Conservation (phyloP, 2,797 vertebrate species). For the Mastacembelus armatus region DNA sequence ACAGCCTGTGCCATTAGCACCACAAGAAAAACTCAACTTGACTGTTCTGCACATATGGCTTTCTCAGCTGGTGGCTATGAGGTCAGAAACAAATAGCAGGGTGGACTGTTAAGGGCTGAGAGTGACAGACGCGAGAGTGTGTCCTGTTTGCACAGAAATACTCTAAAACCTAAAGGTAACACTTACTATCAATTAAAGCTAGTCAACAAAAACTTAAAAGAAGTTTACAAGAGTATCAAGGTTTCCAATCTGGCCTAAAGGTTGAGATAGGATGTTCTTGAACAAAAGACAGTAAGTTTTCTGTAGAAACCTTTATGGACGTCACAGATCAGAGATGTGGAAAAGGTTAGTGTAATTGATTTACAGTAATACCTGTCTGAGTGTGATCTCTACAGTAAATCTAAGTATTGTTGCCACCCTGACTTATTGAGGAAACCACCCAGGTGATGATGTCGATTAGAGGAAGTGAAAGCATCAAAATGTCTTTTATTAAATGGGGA, state of each 20-base stretch:
- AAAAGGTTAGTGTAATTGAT: not conserved
- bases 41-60: slow-evolving; percentile 36
- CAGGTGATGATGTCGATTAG: not conserved
- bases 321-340: not conserved
- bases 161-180: not conserved
- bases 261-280: not conserved
- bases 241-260: not conserved
- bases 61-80: slow-evolving; percentile 33
- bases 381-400: slow-evolving; percentile 9
- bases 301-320: not conserved
- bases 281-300: not conserved
- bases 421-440: slow-evolving; percentile 7
- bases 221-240: too few relatives aligned
- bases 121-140: not conserved
- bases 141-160: not conserved
- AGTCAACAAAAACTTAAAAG: not conserved
- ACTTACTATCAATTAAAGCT: not conserved
- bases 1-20: slow-evolving; percentile 6
- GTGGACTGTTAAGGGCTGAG: not conserved
- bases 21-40: slow-evolving; percentile 2
- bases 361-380: slow-evolving; percentile 7
- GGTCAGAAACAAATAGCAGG: slow-evolving; percentile 31
- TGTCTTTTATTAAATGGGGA: slow-evolving; percentile 18
- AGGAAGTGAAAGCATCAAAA: slow-evolving; percentile 19
- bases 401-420: not conserved